Conservation (phyloP, 30 jellyfish, hydroid and myxozoan genomes). For the Pelagia noctiluca region DNA sequence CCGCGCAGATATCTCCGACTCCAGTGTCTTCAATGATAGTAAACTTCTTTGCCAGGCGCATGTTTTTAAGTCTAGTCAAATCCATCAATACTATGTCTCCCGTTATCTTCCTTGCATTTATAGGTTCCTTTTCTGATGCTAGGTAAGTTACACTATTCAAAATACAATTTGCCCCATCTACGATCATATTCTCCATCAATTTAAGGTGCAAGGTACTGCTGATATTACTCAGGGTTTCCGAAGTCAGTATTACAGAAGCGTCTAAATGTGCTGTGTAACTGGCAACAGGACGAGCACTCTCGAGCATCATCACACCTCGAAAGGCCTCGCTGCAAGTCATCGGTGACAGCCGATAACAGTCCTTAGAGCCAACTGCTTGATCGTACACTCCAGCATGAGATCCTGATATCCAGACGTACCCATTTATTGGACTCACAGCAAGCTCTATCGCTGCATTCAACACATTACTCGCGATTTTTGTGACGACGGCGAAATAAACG, state of each 20-base stretch:
- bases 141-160: conserved; percentile 4
- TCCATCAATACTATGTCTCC: not conserved
- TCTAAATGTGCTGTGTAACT: too few relatives aligned
- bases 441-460: conserved; percentile 54
- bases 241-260: too few relatives aligned
- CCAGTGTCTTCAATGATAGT: not conserved
- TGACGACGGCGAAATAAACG: conserved; percentile 36
- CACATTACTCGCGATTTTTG: not conserved
- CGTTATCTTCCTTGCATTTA: conserved; percentile 10
- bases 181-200: conserved; percentile 33
- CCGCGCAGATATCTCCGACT: not conserved
- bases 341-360: conserved; percentile 49
- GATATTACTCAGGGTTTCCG: not conserved
- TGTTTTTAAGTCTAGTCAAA: not conserved
- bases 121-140: not conserved
- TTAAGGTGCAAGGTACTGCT: not conserved
- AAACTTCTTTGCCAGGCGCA: not conserved
- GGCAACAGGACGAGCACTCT: not conserved
- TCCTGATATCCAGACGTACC: conserved; percentile 72
- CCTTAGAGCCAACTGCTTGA: conserved; percentile 49
- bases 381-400: conserved; percentile 53
- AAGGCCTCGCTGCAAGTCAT: conserved; percentile 57
- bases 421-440: conserved; percentile 48
- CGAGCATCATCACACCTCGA: conserved; percentile 37
- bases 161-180: conserved; percentile 50